These are phyloP conservation scores for Phrynosoma platyrhinos DNA, from an alignment of 2,113 vertebrate genomes.

Conservation along the genomic window DNA sequence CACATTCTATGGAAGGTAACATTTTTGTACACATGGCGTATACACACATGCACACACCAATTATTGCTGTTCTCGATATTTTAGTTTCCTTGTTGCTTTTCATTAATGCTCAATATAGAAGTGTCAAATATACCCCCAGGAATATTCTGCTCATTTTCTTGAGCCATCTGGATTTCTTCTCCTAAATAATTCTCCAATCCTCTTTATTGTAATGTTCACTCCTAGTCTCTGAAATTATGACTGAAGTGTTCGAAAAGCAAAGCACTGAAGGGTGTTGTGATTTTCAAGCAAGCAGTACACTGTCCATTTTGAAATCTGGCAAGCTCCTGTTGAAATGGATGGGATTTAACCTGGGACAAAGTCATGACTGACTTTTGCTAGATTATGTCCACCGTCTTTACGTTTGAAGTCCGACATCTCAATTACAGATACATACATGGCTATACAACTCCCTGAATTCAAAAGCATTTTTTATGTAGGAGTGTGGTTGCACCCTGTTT, in stretches of 20 bases:
- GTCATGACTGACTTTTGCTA: background rate
- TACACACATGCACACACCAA: background rate
- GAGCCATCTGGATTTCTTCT: slow-evolving; percentile 15
- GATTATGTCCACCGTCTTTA: background rate
- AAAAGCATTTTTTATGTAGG: background rate
- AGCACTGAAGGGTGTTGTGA: background rate
- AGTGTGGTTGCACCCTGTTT: background rate
- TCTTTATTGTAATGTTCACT: background rate
- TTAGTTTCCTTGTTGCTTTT: background rate
- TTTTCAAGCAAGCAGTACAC: background rate
- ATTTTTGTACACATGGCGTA: background rate
- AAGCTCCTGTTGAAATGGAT: background rate
- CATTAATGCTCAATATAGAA: background rate
- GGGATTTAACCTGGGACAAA: background rate
- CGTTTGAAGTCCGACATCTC: background rate
- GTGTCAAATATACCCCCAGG: background rate
- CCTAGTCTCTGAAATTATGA: background rate
- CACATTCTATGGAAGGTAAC: background rate
- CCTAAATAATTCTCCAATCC: background rate
- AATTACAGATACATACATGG: background rate
- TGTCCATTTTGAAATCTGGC: background rate
- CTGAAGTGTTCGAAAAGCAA: background rate
- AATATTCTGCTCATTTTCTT: slow-evolving; percentile 4
- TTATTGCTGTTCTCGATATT: background rate
- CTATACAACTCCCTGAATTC: background rate